phyloP scores from a whole-genome alignment of 2,888 invertebrate genomes.

The Cephus spinipes region DNA sequence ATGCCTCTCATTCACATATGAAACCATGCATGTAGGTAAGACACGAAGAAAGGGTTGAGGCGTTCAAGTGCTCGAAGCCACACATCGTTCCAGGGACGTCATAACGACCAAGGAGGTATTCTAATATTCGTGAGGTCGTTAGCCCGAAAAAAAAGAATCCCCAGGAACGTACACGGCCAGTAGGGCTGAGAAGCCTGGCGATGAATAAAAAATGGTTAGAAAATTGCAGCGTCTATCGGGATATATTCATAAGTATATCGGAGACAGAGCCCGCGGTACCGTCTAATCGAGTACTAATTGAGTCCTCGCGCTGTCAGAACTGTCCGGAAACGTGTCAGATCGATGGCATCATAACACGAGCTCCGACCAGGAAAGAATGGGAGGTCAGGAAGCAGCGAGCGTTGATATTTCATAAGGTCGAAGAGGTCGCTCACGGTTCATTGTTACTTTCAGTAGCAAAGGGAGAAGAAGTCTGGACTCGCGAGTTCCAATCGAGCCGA shows the following conservation, averaged over 20 bases:
- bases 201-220: too few relatives aligned
- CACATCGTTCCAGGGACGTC: conserved; percentile 58
- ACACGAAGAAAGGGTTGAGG: conserved; percentile 58
- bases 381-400: conserved; percentile 26
- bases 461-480: neutral
- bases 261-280: neutral
- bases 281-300: conserved; percentile 10
- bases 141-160: conserved; percentile 29
- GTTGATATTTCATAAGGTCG: too few relatives aligned
- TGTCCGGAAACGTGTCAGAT: conserved; percentile 49
- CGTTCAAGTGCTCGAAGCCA: conserved; percentile 66
- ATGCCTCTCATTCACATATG: conserved; percentile 23
- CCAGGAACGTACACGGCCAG: too few relatives aligned
- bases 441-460: neutral
- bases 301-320: conserved; percentile 33
- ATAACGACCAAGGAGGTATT: conserved; percentile 53
- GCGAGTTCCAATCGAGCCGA: conserved; percentile 54
- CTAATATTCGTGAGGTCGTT: conserved; percentile 55
- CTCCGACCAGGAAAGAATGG: conserved; percentile 50
- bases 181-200: too few relatives aligned
- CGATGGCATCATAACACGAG: conserved; percentile 59
- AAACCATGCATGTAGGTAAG: conserved; percentile 13
- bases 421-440: conserved; percentile 6
- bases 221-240: too few relatives aligned
- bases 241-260: too few relatives aligned